Evolutionary conservation across 1,140 invertebrate species (phyloP), one percentile per base, ranked within the genome.

Genomic region (Hypsibius dujardini): DNA sequence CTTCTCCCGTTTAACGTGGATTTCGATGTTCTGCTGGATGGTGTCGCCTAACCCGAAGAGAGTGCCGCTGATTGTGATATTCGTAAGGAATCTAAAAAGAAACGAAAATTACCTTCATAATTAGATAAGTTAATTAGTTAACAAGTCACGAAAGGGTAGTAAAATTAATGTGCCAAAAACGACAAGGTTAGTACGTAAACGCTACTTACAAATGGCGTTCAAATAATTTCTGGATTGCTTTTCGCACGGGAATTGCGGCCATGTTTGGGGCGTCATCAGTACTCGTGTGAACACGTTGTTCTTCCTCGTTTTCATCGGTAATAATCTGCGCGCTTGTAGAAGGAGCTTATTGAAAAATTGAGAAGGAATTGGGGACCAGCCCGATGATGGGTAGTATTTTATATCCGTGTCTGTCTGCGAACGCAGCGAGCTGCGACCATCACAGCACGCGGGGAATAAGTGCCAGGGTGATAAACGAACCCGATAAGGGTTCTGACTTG

Each of bases 201-300:
- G n/a, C n/a, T n/a, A 56, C 50, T 56, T 56, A 56, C 50, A 56
- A 56, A n/a, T 56, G 50, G n/a, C 50, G 50, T n/a, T 56, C 50
- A n/a, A 56, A 56, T 7, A 56, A n/a, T 7, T n/a, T 56, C n/a
- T 56, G 50, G 50, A 56, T 56, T 56, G 7, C 50, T 7, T 56
- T 56, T 7, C 50, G 50, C 50, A 56, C 50, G n/a, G 7, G 7
- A n/a, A 56, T n/a, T 7, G n/a, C 7, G 50, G 50, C 7, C 50
- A 56, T 56, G 7, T 56, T 56, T n/a, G 7, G 50, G 50, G 50
- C 50, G 7, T 56, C 50, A 56, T 56, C 50, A n/a, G n/a, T n/a
- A n/a, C n/a, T n/a, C n/a, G n/a, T n/a, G n/a, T n/a, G n/a, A n/a
- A n/a, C n/a, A n/a, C n/a, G n/a, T n/a, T n/a, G n/a, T n/a, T n/a